phyloP scores from a whole-genome alignment of 2,888 invertebrate species.

The Eubasilissa splendida region DNA sequence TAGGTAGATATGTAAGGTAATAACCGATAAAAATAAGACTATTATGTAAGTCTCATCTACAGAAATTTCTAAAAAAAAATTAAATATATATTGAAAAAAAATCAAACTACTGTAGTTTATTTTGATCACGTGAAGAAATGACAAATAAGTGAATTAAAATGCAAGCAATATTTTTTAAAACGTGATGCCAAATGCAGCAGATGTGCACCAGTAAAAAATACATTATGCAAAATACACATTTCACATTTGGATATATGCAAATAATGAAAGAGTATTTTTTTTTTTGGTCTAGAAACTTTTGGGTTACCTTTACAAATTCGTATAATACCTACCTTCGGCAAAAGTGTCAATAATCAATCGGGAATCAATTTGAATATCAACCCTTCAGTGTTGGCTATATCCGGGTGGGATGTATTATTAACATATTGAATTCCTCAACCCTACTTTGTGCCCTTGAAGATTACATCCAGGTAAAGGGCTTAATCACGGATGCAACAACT shows the following conservation, averaged over 20 bases:
- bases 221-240: slow-evolving; percentile 17
- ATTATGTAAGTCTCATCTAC: too few species aligned
- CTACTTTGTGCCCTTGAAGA: slow-evolving; percentile 40
- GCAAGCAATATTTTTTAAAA: background rate
- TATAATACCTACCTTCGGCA: slow-evolving; percentile 32
- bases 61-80: too few species aligned
- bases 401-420: slow-evolving; percentile 50
- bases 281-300: slow-evolving; percentile 1
- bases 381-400: slow-evolving; percentile 32
- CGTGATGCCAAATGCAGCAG: slow-evolving; percentile 4
- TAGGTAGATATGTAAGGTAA: too few species aligned
- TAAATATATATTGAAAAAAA: too few species aligned
- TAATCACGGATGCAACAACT: slow-evolving; percentile 40
- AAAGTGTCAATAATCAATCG: slow-evolving; percentile 57
- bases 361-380: slow-evolving; percentile 53
- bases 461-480: slow-evolving; percentile 43
- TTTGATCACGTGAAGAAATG: too few species aligned
- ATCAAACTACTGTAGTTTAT: too few species aligned
- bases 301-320: slow-evolving; percentile 35
- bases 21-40: too few species aligned
- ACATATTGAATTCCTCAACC: slow-evolving; percentile 42
- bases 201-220: slow-evolving; percentile 13
- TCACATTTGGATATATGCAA: slow-evolving; percentile 36
- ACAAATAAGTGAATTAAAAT: too few species aligned
- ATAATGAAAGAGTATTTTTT: slow-evolving; percentile 28